A percentile compares a stretch with the other conserved stretches of the same genome.
These are phyloP conservation scores for Shargacucullia verbasci DNA, from an alignment of 2,888 invertebrate genomes.

Conservation along the genomic window DNA sequence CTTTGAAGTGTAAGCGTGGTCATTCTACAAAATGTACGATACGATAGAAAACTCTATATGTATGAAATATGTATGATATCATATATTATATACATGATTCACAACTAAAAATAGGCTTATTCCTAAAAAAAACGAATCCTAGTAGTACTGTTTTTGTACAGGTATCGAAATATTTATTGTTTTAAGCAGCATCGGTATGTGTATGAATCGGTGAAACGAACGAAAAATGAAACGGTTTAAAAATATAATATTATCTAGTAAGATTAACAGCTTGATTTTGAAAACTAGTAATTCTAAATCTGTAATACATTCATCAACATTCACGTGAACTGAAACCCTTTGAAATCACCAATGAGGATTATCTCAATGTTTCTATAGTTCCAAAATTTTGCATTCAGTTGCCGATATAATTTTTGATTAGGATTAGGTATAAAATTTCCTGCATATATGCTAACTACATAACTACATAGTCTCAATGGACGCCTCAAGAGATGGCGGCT, in stretches of 20 bases:
- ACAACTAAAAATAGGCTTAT: slow-evolving; percentile 22
- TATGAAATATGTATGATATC: too few relatives aligned
- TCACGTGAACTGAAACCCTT: neutral
- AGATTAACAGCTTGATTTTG: slow-evolving; percentile 6
- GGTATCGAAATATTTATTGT: slow-evolving; percentile 25
- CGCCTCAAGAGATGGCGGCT: too few relatives aligned
- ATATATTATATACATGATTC: slow-evolving; percentile 34
- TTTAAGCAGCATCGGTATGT: slow-evolving; percentile 14
- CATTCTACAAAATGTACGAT: neutral
- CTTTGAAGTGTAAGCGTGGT: slow-evolving; percentile 21
- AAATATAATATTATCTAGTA: slow-evolving; percentile 24
- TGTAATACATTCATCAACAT: slow-evolving; percentile 3
- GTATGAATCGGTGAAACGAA: too few relatives aligned
- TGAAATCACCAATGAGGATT: neutral
- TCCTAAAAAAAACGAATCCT: slow-evolving; percentile 7
- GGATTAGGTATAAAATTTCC: too few relatives aligned
- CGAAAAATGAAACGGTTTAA: too few relatives aligned
- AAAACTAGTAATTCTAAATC: slow-evolving; percentile 19
- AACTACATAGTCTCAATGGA: too few relatives aligned
- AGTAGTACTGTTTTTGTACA: slow-evolving; percentile 5
- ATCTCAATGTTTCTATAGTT: too few relatives aligned
- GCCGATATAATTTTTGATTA: too few relatives aligned
- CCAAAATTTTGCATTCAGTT: too few relatives aligned
- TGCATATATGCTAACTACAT: too few relatives aligned
- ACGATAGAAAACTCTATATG: slow-evolving; percentile 10